These are phyloP conservation scores for Barypeithes pellucidus DNA, from an alignment of 2,888 invertebrate species.

Conservation along the genomic window DNA sequence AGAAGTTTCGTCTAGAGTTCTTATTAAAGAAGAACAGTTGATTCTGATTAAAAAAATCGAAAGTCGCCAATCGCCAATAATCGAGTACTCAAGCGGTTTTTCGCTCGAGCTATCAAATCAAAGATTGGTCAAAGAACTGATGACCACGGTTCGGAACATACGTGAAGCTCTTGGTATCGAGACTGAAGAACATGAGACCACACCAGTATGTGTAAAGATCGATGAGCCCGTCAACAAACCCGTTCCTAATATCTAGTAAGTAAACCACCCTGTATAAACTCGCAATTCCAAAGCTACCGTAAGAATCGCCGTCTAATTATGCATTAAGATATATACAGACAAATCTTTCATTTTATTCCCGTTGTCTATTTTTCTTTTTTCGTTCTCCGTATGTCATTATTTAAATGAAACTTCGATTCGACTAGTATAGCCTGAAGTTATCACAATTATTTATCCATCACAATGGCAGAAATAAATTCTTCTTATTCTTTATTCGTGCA, in stretches of 20 bases:
- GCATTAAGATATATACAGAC: slow-evolving; percentile 33
- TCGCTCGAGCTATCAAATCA: too few relatives aligned
- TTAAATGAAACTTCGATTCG: slow-evolving; percentile 22
- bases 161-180: too few relatives aligned
- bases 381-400: slow-evolving; percentile 25
- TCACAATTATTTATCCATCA: slow-evolving; percentile 24
- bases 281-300: slow-evolving; percentile 13
- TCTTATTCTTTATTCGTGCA: slow-evolving; percentile 31
- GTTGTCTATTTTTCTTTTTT: slow-evolving; percentile 18
- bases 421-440: slow-evolving; percentile 19
- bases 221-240: too few relatives aligned
- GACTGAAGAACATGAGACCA: too few relatives aligned
- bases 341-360: slow-evolving; percentile 23
- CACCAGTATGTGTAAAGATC: too few relatives aligned
- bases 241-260: not conserved
- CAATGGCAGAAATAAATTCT: slow-evolving; percentile 30
- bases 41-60: too few relatives aligned
- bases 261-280: not conserved
- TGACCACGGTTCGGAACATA: too few relatives aligned
- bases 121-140: too few relatives aligned
- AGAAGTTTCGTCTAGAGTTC: too few relatives aligned
- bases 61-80: too few relatives aligned
- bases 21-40: too few relatives aligned
- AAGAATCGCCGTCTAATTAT: slow-evolving; percentile 22
- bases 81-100: too few relatives aligned